Base-by-base conservation (phyloP, 2,888 invertebrate genomes). In the Nematopogon swammerdamellus region DNA sequence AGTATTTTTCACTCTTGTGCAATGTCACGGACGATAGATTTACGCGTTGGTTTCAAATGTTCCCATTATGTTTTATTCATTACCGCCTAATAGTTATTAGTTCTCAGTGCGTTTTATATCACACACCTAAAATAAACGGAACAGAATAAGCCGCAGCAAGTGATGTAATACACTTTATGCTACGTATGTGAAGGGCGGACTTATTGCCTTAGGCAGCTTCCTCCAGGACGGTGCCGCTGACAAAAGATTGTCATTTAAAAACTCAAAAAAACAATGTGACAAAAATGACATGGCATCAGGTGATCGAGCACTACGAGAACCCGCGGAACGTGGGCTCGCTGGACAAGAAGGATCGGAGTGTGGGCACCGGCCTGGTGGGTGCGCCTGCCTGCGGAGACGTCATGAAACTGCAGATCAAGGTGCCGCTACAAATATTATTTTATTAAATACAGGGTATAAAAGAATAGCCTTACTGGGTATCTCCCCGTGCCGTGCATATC, bases 381-480 rank as follows among this genome's bases (percentile, higher is more conserved):
- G 99, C 99, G 3, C 99, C 99, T 2, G 98, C 99, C 17, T 99
- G 99, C 68, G 99, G 99, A 48, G 99, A 99, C 79, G 99, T 99
- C 19, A 99, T 99, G 99, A 99, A 99, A 73, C 79, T 99, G 50
- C 99, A 99, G 75, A 95, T 98, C 56, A 87, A 88, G 72, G 60
- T 44, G 70, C 4, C 25, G 10, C 25, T 25, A 25, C 25, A 25
- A 25, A 10, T 25, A 6, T 6, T 25, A 25, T 25, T 25, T 25
- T 10, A n/a, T n/a, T n/a, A n/a, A n/a, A n/a, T n/a, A n/a, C n/a
- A n/a, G n/a, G n/a, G n/a, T n/a, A n/a, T n/a, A n/a, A n/a, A n/a
- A n/a, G n/a, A n/a, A n/a, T n/a, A n/a, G n/a, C n/a, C n/a, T n/a
- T n/a, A n/a, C n/a, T n/a, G n/a, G n/a, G n/a, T n/a, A n/a, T n/a